phyloP scores from a whole-genome alignment of 2,113 vertebrate species.

The Haemorhous mexicanus region DNA sequence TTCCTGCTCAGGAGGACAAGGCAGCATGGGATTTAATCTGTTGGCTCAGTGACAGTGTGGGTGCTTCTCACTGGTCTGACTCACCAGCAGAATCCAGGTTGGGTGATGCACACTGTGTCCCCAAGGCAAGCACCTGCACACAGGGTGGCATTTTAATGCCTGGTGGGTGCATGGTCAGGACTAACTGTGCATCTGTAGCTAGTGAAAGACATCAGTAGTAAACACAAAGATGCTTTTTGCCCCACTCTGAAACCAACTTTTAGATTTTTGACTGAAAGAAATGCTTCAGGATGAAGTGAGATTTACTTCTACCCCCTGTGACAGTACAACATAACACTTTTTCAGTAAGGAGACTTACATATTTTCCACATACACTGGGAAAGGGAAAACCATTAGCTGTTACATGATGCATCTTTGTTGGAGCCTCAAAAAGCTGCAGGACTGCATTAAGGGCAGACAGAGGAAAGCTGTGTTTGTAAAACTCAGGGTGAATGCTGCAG shows the following conservation, averaged over 20 bases:
- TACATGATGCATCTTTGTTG: neutral
- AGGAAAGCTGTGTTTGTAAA: neutral
- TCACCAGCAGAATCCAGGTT: neutral
- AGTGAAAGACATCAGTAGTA: accelerated
- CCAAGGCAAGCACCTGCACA: neutral
- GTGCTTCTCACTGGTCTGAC: neutral
- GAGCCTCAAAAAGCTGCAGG: neutral
- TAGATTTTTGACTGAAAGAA: neutral
- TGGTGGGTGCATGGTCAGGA: neutral
- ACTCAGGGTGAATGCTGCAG: neutral
- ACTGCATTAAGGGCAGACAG: neutral
- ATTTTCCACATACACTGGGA: neutral
- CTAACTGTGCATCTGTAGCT: neutral
- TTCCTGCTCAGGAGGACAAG: too few relatives aligned
- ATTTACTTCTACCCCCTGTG: neutral
- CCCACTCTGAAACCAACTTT: neutral
- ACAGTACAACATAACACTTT: neutral
- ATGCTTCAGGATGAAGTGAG: neutral
- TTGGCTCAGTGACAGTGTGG: accelerated
- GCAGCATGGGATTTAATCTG: neutral
- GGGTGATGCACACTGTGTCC: neutral
- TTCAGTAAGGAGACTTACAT: neutral
- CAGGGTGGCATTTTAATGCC: neutral
- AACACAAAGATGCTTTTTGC: neutral
- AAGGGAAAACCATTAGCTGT: neutral